These are phyloP conservation scores for Athene noctua DNA, from an alignment of 2,113 vertebrate species.

Conservation along the genomic window DNA sequence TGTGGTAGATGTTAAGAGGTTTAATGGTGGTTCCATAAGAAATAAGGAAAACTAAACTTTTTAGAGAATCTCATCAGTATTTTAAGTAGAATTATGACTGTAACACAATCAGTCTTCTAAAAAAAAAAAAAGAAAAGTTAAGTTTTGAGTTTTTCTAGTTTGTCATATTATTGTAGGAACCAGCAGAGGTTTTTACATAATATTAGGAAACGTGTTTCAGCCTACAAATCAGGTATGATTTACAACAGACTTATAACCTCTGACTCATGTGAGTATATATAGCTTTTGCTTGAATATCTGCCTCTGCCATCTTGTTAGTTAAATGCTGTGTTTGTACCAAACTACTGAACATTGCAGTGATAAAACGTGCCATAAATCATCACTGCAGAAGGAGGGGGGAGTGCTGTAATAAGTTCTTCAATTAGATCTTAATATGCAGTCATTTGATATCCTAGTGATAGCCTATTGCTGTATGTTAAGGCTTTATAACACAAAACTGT, in stretches of 20 bases:
- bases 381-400: slow-evolving; percentile 1
- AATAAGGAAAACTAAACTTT: background rate
- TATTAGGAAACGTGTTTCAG: slow-evolving; percentile 4
- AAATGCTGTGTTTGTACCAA: slow-evolving; percentile 45
- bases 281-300: slow-evolving; percentile 45
- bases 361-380: slow-evolving; percentile 55
- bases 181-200: background rate
- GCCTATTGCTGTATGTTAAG: background rate
- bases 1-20: background rate
- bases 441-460: slow-evolving; percentile 46
- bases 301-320: slow-evolving; percentile 49
- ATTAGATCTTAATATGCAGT: slow-evolving; percentile 48
- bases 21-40: background rate
- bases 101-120: background rate
- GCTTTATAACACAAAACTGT: slow-evolving; percentile 3
- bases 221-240: slow-evolving; percentile 31
- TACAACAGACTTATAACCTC: slow-evolving; percentile 26
- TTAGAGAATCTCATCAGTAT: background rate
- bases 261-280: slow-evolving; percentile 61
- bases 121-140: background rate
- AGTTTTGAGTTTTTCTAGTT: background rate
- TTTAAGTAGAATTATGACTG: background rate
- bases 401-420: slow-evolving; percentile 28
- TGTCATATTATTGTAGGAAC: background rate
- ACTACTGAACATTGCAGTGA: slow-evolving; percentile 20